Base-by-base conservation (phyloP, 2,113 vertebrate genomes). In the Cyphomyrus discorhynchus region DNA sequence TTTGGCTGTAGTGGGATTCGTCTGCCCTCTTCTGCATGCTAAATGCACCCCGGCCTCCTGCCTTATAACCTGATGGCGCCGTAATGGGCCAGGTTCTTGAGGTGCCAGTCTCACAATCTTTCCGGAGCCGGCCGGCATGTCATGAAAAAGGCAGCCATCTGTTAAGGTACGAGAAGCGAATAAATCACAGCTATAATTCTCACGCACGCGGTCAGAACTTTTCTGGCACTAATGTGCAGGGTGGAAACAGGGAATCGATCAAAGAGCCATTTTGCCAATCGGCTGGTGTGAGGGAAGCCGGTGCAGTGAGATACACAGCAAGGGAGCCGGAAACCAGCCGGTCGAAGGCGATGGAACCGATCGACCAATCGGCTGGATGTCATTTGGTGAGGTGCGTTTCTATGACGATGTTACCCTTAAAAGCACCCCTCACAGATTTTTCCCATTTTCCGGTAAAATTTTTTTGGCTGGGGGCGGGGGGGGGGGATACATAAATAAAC, bases 141-240 rank as follows among this genome's bases (percentile, higher is more conserved):
- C 66, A 58, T 49, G 56, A 47, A 82, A 45, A 27, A 88, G 21
- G 39, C 45, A 83, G 87, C 77, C 74, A 86, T 80, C 90, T 88
- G 90, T 90, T 70, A 82, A 88, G 86, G 88, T 90, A 49, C 56
- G 80, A 85, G 88, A 91, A 92, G 52, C 74, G 88, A 83, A 89
- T 91, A 89, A 90, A 88, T 91, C 56, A 86, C 88, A 90, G 74
- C 70, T 49, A 90, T 74, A 89, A 88, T 90, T 89, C 42, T 87
- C 87, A 47, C 39, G 31, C 47, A 87, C 77, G 45, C 77, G 86
- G 89, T 46, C 35, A 86, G 21, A 84, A 85, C 24, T n/a, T 24
- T 66, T 74, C 47, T 84, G 77, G 35, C 66, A 88, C 31, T 39
- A 86, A 77, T 89, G 46, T 39, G 86, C 89, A 89, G 49, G 89